Percentiles rank a stretch among this genome's conserved stretches.
Conservation (phyloP, 2,888 invertebrate species). For the Campopleginae sp. region DNA sequence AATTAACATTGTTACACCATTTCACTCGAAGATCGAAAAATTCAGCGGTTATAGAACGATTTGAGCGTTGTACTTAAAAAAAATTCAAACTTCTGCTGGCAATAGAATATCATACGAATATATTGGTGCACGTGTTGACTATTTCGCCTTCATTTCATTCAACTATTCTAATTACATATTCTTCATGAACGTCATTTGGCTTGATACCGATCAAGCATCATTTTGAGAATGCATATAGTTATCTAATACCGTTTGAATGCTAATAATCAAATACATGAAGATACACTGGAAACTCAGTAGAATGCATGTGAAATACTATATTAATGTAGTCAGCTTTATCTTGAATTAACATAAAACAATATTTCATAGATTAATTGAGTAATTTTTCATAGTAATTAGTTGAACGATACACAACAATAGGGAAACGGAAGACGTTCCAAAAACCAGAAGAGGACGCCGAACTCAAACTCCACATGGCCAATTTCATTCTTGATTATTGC, state of each 20-base stretch:
- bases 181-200: neutral
- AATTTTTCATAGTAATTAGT: neutral
- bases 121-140: slow-evolving; percentile 4
- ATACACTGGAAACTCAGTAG: neutral
- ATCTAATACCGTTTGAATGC: neutral
- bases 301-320: neutral
- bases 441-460: neutral
- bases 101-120: slow-evolving; percentile 6
- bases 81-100: slow-evolving; percentile 16
- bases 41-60: neutral
- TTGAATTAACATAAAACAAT: neutral
- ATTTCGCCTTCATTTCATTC: slow-evolving; percentile 1
- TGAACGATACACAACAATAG: too few species aligned
- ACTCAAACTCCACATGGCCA: neutral
- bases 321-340: neutral
- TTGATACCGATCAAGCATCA: neutral
- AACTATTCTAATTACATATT: neutral
- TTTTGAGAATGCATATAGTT: neutral
- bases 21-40: neutral
- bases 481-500: neutral
- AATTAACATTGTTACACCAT: neutral
- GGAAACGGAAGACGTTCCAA: too few species aligned
- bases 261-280: neutral
- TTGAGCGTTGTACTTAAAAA: neutral
- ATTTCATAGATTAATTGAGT: neutral